These are phyloP conservation scores for Apogon talboti DNA, from an alignment of 2,797 vertebrate species.

Conservation along the genomic window DNA sequence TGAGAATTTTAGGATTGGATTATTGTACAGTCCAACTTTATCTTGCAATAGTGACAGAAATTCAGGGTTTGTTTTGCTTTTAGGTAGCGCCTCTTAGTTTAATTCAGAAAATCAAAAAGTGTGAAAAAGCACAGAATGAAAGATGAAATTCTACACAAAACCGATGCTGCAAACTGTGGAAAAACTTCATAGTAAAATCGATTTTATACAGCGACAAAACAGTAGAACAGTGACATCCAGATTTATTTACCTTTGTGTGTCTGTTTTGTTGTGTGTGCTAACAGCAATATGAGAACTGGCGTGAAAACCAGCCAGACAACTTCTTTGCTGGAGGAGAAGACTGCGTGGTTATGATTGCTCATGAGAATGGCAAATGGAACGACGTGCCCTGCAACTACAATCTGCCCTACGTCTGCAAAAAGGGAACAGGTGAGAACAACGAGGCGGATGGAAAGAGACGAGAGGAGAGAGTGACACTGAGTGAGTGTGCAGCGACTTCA, in stretches of 20 bases:
- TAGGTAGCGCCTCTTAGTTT: neutral
- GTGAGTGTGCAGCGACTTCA: neutral
- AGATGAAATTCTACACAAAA: too few species aligned
- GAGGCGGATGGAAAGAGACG: neutral
- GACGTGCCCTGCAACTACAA: conserved; percentile 99
- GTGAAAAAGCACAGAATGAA: neutral
- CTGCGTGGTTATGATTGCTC: conserved; percentile 96
- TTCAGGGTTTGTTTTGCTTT: neutral
- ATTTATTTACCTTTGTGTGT: conserved; percentile 7
- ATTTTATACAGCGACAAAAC: too few species aligned
- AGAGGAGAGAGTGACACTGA: neutral
- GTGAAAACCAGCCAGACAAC: conserved; percentile 96
- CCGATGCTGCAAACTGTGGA: too few species aligned
- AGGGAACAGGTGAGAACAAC: conserved; percentile 90
- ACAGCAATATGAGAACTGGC: conserved; percentile 98
- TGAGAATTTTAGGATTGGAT: conserved; percentile 8
- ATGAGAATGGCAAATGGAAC: conserved; percentile 95
- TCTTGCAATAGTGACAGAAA: neutral
- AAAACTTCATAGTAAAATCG: too few species aligned
- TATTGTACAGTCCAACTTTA: conserved; percentile 4
- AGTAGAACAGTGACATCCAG: too few species aligned
- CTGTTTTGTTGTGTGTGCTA: conserved; percentile 9
- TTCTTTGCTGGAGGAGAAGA: conserved; percentile 98
- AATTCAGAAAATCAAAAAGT: neutral
- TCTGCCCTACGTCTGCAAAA: conserved; percentile 98